Evolutionary conservation across 2,113 vertebrate genomes (phyloP).

Genomic region (Albula goreensis): DNA sequence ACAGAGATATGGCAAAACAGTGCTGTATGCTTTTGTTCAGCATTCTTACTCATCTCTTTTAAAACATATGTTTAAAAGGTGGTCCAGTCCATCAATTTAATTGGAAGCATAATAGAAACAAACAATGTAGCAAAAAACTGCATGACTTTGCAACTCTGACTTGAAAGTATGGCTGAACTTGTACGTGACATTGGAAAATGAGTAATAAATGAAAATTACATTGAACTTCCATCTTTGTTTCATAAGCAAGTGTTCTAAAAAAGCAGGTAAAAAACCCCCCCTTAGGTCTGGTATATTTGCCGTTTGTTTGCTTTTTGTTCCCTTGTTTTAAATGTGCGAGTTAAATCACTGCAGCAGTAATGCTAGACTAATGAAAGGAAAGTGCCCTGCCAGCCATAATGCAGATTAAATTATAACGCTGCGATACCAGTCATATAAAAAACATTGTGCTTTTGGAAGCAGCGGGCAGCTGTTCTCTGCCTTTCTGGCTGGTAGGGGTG

Average conservation of each 20-base stretch:
- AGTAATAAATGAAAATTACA: neutral
- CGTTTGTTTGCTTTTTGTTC: neutral
- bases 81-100: neutral
- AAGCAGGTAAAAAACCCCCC: neutral
- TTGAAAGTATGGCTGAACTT: neutral
- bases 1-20: neutral
- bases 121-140: neutral
- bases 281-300: neutral
- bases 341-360: neutral
- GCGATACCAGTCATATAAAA: neutral
- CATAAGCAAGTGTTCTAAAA: neutral
- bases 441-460: neutral
- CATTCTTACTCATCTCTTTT: neutral
- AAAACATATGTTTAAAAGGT: neutral
- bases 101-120: neutral
- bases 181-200: neutral
- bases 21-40: neutral
- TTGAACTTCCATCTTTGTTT: neutral
- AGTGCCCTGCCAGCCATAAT: neutral
- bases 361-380: neutral
- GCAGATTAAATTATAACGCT: neutral
- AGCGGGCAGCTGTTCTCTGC: neutral
- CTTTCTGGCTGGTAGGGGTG: too few relatives aligned
- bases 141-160: neutral
- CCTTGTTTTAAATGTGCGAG: neutral